phyloP scores from a whole-genome alignment of 2,888 invertebrate genomes.

The Tetragnatha montana region DNA sequence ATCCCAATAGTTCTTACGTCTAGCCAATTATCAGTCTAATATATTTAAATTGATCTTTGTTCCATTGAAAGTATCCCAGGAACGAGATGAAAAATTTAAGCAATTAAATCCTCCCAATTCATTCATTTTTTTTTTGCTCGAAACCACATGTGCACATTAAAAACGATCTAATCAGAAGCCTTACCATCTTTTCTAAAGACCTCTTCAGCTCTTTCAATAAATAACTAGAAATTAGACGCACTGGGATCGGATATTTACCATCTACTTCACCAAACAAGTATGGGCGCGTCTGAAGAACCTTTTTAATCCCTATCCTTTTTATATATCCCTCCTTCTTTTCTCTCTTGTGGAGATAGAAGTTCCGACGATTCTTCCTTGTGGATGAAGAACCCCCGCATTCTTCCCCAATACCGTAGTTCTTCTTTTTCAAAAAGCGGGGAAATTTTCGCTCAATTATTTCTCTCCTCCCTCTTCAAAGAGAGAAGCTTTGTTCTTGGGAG shows the following conservation, averaged over 20 bases:
- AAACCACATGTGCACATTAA: too few relatives aligned
- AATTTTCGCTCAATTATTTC: slow-evolving; percentile 27
- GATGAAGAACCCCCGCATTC: slow-evolving; percentile 2
- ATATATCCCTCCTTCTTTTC: neutral
- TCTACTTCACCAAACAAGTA: slow-evolving; percentile 21
- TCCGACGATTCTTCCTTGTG: neutral
- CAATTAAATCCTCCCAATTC: too few relatives aligned
- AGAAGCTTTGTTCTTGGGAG: slow-evolving; percentile 8
- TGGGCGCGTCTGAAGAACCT: neutral
- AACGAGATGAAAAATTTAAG: too few relatives aligned
- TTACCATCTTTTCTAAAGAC: neutral
- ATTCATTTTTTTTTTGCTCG: too few relatives aligned
- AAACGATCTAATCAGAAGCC: neutral
- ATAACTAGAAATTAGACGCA: neutral
- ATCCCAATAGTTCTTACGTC: too few relatives aligned
- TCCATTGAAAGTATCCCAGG: too few relatives aligned
- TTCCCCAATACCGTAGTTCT: slow-evolving; percentile 3
- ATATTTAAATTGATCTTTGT: too few relatives aligned
- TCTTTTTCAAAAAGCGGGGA: slow-evolving; percentile 6
- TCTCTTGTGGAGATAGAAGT: neutral
- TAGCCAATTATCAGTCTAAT: too few relatives aligned
- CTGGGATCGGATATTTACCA: slow-evolving; percentile 30
- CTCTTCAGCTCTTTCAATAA: neutral
- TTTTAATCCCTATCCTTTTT: slow-evolving; percentile 4
- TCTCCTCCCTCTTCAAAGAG: neutral